Base-by-base conservation (phyloP, 2,888 invertebrate species). In the Adelphocoris suturalis region DNA sequence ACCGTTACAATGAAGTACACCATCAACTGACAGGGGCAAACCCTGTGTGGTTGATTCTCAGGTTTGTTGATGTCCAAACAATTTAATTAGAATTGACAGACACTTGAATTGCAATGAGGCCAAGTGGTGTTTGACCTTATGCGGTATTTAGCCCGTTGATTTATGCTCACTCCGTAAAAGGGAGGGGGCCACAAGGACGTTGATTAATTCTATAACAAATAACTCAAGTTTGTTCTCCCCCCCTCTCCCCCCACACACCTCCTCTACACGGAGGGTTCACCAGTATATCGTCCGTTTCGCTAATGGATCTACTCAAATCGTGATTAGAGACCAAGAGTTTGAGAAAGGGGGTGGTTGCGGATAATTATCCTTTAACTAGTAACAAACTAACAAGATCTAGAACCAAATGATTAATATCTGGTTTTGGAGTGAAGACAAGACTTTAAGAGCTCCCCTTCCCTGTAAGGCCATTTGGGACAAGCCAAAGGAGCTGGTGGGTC, bases 121-220 rank as follows among this genome's bases (percentile, higher is more conserved):
- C 82, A 46, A 82, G 78, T 52, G 55, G 27, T 46, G 82, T 82
- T 52, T 48, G 47, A 16, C 82, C 82, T 82, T 82, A 82, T 47
- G 47, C 82, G 82, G 86, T 75, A 86, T 86, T 88, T 80, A 88
- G 88, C 55, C 78, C 12, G 88, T 88, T 88, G 88, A 88, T 88
- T 88, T 88, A 87, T 90, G 81, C 90, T 80, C 80, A 61, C 81
- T 90, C 16, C 48, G 28, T 27, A 80, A 68, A 57, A 37, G 52
- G 78, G 52, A 88, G 68, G 84, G n/a, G 75, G 68, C 61, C 46
- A 48, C 47, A 2, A 19, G 78, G 89, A 91, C 91, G 91, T 91
- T 91, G 91, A 91, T 91, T 91, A 91, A 91, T 91, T 91, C 91
- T 89, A 91, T 89, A 89, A 91, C 90, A 91, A 91, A 91, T 90